Base-by-base conservation (phyloP, 1,140 invertebrate species). In the Penaeus indicus region DNA sequence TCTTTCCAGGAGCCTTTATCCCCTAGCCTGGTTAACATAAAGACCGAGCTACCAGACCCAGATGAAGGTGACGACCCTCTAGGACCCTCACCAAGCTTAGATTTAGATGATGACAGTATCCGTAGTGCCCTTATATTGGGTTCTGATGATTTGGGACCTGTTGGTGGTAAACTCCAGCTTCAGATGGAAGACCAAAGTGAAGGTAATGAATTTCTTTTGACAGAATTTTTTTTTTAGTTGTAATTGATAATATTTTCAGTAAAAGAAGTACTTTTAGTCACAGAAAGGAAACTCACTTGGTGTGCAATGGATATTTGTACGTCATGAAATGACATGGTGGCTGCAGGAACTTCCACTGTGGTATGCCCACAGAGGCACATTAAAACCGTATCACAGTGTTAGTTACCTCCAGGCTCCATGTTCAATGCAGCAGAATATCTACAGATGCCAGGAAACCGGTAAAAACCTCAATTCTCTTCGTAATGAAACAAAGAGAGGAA, bases 271-370 rank as follows among this genome's bases (percentile, higher is more conserved):
- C 32, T 32, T 32, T 32, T 32, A 32, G 32, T 32, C 32, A 32
- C 32, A 32, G 32, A 32, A 32, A 32, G 32, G 32, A 32, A 32
- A 32, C 32, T 32, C 32, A 0, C 5, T 47, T 13, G 11, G 47
- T 54, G 54, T 2, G 18, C 10, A 83, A n/a, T 75, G 25, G 3
- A 75, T 42, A 42, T 42, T 42, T 42, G 54, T 72, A 42, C 67
- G 3, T 84, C 19, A 32, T 21, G 32, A 67, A 25, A 19, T 84
- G n/a, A n/a, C n/a, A 19, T 63, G 47, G 83, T 80, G 64, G 64
- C 75, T 89, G 88, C 83, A 89, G 88, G 88, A 89, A 89, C 88
- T 89, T 79, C 63, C 88, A 89, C 88, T 89, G 88, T 89, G 88
- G 88, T 89, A 89, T 89, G 88, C 38, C 64, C 47, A 19, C 18